Evolutionary conservation across 2,888 invertebrate genomes (phyloP).

Genomic region (Ganaspis brasiliensis): DNA sequence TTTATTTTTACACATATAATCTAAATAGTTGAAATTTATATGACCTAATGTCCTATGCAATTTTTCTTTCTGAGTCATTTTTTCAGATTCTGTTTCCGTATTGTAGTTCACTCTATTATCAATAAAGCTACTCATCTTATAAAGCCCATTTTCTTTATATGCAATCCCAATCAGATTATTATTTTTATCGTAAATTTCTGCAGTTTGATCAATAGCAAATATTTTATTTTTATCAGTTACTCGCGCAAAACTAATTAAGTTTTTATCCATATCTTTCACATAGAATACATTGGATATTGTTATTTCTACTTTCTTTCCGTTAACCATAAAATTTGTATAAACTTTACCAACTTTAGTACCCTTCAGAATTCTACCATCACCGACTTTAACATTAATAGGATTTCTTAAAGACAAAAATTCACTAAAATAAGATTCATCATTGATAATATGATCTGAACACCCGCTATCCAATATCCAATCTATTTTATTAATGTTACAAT

Average conservation of each 20-base stretch:
- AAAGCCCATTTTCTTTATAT: conserved; percentile 8
- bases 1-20: too few relatives aligned
- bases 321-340: conserved; percentile 1
- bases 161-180: conserved; percentile 39
- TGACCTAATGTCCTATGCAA: too few relatives aligned
- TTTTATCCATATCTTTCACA: conserved; percentile 42
- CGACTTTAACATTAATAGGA: conserved; percentile 16
- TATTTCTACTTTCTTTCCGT: not conserved
- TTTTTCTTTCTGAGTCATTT: too few relatives aligned
- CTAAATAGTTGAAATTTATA: too few relatives aligned
- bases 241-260: conserved; percentile 46
- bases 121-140: conserved; percentile 30
- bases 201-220: conserved; percentile 17
- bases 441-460: not conserved
- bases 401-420: not conserved
- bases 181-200: conserved; percentile 24
- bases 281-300: conserved; percentile 41
- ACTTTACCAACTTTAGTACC: conserved; percentile 20
- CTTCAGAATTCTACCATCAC: not conserved
- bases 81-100: too few relatives aligned
- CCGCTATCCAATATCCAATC: not conserved
- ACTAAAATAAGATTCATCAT: conserved; percentile 2
- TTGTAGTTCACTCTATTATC: not conserved
- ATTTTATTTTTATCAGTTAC: conserved; percentile 43
- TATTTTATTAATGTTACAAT: not conserved